Conservation (phyloP, 2,888 invertebrate genomes). For the Augochlorella aurata region DNA sequence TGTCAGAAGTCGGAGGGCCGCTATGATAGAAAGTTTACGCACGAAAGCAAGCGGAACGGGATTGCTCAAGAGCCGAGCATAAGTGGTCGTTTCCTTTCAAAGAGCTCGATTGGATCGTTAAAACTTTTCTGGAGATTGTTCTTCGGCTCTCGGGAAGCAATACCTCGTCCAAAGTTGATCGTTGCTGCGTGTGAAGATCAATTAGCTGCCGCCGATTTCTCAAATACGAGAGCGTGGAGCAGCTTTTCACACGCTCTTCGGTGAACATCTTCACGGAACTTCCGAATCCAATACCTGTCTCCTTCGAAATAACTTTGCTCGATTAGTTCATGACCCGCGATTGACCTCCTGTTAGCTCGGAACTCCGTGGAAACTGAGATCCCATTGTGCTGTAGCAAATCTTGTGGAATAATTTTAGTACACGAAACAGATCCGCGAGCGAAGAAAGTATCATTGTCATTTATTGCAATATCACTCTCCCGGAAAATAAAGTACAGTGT, state of each 20-base stretch:
- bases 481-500: too few species aligned
- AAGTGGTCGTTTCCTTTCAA: constrained; percentile 25
- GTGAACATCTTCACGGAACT: not conserved
- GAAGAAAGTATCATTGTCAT: too few species aligned
- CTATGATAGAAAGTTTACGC: constrained; percentile 24
- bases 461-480: too few species aligned
- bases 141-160: constrained; percentile 2
- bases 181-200: not conserved
- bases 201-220: not conserved
- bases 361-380: not conserved
- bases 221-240: not conserved
- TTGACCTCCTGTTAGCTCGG: not conserved
- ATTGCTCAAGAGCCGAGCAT: constrained; percentile 28
- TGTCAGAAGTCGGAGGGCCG: not conserved
- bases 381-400: not conserved
- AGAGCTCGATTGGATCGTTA: constrained; percentile 8
- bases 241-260: not conserved
- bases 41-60: constrained; percentile 21
- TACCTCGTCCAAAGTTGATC: not conserved
- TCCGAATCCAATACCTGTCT: not conserved
- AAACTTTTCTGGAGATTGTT: constrained; percentile 24
- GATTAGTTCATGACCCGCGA: not conserved
- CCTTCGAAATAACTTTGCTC: not conserved
- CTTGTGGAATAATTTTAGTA: not conserved
- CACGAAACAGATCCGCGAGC: not conserved